Base-by-base conservation (phyloP, 2,888 invertebrate species). In the Dryobota labecula region DNA sequence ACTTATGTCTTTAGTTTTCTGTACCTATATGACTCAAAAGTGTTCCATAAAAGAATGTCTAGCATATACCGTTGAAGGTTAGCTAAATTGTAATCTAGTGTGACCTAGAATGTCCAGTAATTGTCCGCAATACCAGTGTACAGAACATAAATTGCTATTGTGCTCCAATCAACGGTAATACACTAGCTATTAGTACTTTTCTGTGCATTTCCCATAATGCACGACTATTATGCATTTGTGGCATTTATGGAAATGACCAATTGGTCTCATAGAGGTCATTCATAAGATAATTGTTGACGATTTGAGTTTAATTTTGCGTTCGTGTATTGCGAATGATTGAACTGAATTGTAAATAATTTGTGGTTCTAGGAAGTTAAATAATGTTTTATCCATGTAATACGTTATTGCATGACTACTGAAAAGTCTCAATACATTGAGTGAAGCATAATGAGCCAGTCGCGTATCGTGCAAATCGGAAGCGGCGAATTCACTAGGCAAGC, bases 191-290 rank as follows among this genome's bases (percentile, higher is more conserved):
- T 84, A 84, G 70, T 69, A 63, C 60, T 76, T 75, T 82, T 78
- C 78, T 76, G 76, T 79, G 76, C 82, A 84, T 83, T 86, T 83
- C 82, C 80, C 82, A 85, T 87, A 77, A 82, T 80, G 66, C 63
- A 73, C 45, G 61, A 79, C 69, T 62, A 79, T 84, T 78, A 65
- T 71, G 57, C 56, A 66, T 70, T 70, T 62, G 74, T 73, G 38
- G 69, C 13, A 56, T 79, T 65, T 76, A 79, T 82, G 82, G 57
- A 72, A 78, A 76, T 80, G 67, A 70, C 67, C 72, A 82, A 77
- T 78, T 72, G 78, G 60, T 57, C 74, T 69, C 63, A 74, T 75
- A 56, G 62, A 64, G 49, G 54, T 72, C 56, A 78, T 74, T 75
- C 72, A 83, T 73, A 36, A 53, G 41, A 60, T 79, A 84, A 83